phyloP scores from a whole-genome alignment of 2,113 vertebrate genomes.

The Orcinus orca region DNA sequence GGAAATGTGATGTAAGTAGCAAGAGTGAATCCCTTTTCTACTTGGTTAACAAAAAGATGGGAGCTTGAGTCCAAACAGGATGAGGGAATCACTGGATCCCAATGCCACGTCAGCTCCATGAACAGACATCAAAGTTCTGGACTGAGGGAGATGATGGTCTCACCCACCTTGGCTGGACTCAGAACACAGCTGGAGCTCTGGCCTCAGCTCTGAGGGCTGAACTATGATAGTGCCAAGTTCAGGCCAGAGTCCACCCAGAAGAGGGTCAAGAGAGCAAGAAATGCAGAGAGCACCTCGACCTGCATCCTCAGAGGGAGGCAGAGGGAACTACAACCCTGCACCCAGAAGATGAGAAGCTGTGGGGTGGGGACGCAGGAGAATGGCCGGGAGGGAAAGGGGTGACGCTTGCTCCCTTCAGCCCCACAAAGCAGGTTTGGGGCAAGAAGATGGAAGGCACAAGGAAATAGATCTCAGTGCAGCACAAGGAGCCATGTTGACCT shows the following conservation, averaged over 20 bases:
- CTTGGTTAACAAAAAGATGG: background rate
- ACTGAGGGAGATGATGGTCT: background rate
- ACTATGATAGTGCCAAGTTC: background rate
- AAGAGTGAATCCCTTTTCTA: background rate
- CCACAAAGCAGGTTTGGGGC: background rate
- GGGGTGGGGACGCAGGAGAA: background rate
- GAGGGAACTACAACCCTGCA: fast-evolving
- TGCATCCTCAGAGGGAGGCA: background rate
- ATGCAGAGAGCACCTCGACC: background rate
- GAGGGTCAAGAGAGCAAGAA: background rate
- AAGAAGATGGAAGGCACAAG: background rate
- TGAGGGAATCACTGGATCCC: background rate
- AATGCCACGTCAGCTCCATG: too few species aligned
- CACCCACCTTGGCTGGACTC: background rate
- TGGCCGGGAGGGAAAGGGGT: background rate
- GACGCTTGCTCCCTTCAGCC: background rate
- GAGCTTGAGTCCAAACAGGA: background rate
- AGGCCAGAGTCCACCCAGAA: background rate
- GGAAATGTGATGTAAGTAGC: too few species aligned
- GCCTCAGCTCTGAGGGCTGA: background rate
- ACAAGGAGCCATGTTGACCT: background rate
- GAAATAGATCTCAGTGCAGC: background rate
- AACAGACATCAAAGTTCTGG: background rate
- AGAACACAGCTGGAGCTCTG: background rate
- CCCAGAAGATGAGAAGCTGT: background rate